These are phyloP conservation scores for Phyllotis vaccarum DNA, from an alignment of 2,797 vertebrate species.

Conservation along the genomic window DNA sequence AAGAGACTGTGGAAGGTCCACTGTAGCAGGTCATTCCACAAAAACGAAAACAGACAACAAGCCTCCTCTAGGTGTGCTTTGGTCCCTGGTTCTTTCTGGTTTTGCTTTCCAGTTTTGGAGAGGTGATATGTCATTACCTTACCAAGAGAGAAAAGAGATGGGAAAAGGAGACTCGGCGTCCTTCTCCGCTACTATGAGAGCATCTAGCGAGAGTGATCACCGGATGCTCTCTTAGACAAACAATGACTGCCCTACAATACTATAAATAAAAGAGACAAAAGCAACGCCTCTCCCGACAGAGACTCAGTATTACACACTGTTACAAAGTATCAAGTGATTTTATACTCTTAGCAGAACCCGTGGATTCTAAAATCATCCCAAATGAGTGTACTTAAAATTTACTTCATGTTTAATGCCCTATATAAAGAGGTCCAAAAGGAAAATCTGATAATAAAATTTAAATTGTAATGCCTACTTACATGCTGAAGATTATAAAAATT, in stretches of 20 bases:
- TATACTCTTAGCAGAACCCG: slow-evolving; percentile 31
- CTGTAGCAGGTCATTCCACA: slow-evolving; percentile 50
- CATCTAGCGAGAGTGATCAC: slow-evolving; percentile 34
- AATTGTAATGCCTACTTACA: slow-evolving; percentile 38
- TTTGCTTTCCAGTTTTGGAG: neutral
- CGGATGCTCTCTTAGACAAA: slow-evolving; percentile 17
- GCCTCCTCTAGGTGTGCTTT: slow-evolving; percentile 20
- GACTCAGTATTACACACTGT: neutral
- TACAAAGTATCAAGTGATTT: slow-evolving; percentile 46
- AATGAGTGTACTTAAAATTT: neutral
- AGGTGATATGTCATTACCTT: neutral
- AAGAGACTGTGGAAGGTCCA: neutral
- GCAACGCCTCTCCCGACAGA: neutral
- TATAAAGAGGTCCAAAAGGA: slow-evolving; percentile 28
- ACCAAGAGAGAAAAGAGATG: neutral
- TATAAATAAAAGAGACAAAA: slow-evolving; percentile 41
- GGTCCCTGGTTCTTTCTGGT: slow-evolving; percentile 51
- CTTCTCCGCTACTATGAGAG: neutral
- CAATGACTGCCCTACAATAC: neutral
- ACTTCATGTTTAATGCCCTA: slow-evolving; percentile 54
- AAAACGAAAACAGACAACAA: slow-evolving; percentile 37
- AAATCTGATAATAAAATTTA: slow-evolving; percentile 40
- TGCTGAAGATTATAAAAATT: slow-evolving; percentile 44
- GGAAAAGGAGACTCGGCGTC: neutral
- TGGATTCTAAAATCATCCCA: slow-evolving; percentile 31